Percentiles rank a stretch among this genome's conserved stretches.
Evolutionary conservation across 2,888 invertebrate genomes (phyloP).

Genomic region (Ichneumoninae sp.): DNA sequence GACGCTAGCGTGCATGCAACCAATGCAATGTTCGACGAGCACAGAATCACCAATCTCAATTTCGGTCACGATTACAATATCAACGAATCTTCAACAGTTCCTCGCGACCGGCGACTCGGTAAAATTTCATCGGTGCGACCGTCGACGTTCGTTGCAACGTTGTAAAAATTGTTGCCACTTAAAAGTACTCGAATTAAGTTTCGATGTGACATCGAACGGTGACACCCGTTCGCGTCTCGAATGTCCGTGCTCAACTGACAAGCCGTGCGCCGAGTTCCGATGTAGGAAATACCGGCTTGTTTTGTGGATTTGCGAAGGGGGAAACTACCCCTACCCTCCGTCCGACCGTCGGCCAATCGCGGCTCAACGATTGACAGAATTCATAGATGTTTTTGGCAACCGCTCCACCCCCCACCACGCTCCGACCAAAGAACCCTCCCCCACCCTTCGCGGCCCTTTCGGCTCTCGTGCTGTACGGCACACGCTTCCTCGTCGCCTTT

Average conservation of each 20-base stretch:
- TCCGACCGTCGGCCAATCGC: constrained; percentile 56
- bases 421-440: constrained; percentile 21
- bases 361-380: constrained; percentile 65
- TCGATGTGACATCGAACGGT: constrained; percentile 23
- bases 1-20: constrained; percentile 4
- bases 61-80: neutral
- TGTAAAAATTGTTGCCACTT: constrained; percentile 57
- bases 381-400: constrained; percentile 62
- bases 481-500: constrained; percentile 27
- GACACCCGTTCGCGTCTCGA: constrained; percentile 52
- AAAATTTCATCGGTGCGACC: constrained; percentile 54
- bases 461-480: constrained; percentile 30
- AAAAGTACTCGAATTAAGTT: neutral
- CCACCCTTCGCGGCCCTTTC: constrained; percentile 33
- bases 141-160: neutral
- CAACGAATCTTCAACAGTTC: constrained; percentile 39
- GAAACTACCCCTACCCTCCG: constrained; percentile 74
- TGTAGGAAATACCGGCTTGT: constrained; percentile 70
- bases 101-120: constrained; percentile 29
- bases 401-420: neutral
- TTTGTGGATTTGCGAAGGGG: constrained; percentile 72
- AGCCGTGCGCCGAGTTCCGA: constrained; percentile 65
- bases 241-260: constrained; percentile 72
- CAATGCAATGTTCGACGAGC: constrained; percentile 4
- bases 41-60: constrained; percentile 45